A percentile compares a stretch with the other conserved stretches of the same genome.
Evolutionary conservation across 2,797 vertebrate genomes (phyloP).

Genomic region (Enteromius radiatus): DNA sequence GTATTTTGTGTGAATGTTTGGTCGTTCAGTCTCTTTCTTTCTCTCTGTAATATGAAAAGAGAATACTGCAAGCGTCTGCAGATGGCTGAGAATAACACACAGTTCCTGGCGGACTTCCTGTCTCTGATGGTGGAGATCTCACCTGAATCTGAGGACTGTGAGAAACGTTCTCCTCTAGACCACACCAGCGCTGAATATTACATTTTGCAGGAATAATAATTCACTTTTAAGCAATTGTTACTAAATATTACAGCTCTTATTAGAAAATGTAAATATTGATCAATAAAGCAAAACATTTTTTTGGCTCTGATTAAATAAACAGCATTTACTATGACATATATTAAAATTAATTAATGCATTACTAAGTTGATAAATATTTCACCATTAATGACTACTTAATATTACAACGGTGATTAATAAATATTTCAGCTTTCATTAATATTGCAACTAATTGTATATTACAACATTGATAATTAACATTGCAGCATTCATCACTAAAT

Average conservation of each 20-base stretch:
- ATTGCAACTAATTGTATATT: not conserved
- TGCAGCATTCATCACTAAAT: not conserved
- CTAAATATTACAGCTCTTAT: not conserved
- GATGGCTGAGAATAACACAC: constrained; percentile 96
- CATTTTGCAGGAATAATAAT: not conserved
- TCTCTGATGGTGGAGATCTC: constrained; percentile 96
- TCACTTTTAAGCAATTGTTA: not conserved
- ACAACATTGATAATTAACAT: not conserved
- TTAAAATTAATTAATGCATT: too few species aligned
- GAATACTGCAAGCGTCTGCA: constrained; percentile 97
- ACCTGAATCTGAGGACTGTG: constrained; percentile 96
- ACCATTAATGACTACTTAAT: not conserved
- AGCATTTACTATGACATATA: too few species aligned
- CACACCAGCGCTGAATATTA: not conserved
- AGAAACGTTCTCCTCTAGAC: constrained; percentile 66
- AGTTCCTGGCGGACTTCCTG: constrained; percentile 97
- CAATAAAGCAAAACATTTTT: not conserved
- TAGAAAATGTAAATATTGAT: not conserved
- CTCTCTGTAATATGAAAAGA: constrained; percentile 70
- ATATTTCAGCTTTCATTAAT: not conserved
- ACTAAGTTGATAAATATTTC: too few species aligned
- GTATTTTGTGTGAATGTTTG: constrained; percentile 59
- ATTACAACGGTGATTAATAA: not conserved
- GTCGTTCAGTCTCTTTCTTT: not conserved
- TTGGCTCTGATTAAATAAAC: too few species aligned